A percentile compares a stretch with the other conserved stretches of the same genome.
These are phyloP conservation scores for Rana temporaria DNA, from an alignment of 2,113 vertebrate species.

Conservation along the genomic window DNA sequence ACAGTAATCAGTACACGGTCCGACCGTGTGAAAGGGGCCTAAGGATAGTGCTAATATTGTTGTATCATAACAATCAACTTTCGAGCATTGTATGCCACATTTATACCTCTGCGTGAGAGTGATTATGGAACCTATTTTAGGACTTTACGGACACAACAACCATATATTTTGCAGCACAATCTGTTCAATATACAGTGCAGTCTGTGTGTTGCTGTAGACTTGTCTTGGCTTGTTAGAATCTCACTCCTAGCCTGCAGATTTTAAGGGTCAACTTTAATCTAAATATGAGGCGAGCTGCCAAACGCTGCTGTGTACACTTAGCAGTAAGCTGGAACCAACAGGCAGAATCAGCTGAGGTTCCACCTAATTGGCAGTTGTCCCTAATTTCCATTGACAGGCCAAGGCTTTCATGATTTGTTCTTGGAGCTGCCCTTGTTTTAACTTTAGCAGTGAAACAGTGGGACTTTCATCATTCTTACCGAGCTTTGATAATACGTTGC, in stretches of 20 bases:
- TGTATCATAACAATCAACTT: too few species aligned
- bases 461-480: background rate
- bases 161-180: background rate
- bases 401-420: background rate
- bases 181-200: background rate
- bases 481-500: too few species aligned
- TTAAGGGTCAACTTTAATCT: background rate
- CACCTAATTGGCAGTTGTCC: background rate
- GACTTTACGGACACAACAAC: too few species aligned
- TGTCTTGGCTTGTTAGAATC: slow-evolving; percentile 1
- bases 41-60: too few species aligned
- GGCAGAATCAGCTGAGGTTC: background rate
- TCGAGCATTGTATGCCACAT: too few species aligned
- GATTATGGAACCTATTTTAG: too few species aligned
- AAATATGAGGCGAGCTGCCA: background rate
- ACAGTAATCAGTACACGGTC: too few species aligned
- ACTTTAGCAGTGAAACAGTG: background rate
- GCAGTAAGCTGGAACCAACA: background rate
- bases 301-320: background rate
- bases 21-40: too few species aligned
- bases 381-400: background rate
- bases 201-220: background rate
- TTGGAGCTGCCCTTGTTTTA: background rate
- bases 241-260: slow-evolving; percentile 8
- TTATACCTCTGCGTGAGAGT: too few species aligned